phyloP scores from a whole-genome alignment of 2,888 invertebrate genomes.

The Phymatocera aterrima region DNA sequence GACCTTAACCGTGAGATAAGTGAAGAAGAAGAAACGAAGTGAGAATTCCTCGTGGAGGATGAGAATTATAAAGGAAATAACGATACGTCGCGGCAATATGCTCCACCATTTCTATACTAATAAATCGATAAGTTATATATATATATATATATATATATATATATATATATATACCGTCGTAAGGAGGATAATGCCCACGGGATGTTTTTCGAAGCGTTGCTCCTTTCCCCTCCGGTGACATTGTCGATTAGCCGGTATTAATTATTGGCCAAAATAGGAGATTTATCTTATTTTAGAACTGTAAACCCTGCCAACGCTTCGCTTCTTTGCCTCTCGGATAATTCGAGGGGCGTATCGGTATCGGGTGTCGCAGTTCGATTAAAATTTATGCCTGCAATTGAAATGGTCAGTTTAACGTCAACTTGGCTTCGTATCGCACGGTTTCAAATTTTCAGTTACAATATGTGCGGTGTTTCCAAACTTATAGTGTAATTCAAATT shows the following conservation, averaged over 20 bases:
- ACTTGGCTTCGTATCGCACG: not conserved
- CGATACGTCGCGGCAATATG: too few relatives aligned
- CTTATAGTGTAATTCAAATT: not conserved
- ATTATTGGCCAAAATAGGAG: constrained; percentile 5
- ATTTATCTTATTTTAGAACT: constrained; percentile 10
- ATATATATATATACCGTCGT: too few relatives aligned
- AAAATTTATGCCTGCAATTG: not conserved
- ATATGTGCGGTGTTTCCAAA: constrained; percentile 14
- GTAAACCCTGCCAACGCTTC: too few relatives aligned
- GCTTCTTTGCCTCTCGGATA: constrained; percentile 52
- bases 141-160: too few relatives aligned
- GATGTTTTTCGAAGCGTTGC: not conserved
- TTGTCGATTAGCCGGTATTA: not conserved
- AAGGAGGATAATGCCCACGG: too few relatives aligned
- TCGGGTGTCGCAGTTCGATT: constrained; percentile 47
- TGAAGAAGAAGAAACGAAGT: too few relatives aligned
- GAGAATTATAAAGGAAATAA: too few relatives aligned
- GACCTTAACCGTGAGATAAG: too few relatives aligned
- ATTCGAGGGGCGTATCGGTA: constrained; percentile 58
- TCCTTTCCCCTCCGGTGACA: not conserved
- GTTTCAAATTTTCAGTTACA: not conserved
- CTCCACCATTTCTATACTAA: too few relatives aligned
- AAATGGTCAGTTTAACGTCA: constrained; percentile 11
- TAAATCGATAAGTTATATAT: too few relatives aligned
- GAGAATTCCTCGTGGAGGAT: too few relatives aligned